Conservation (phyloP, 2,797 vertebrate genomes). For the Phoeniculus purpureus region DNA sequence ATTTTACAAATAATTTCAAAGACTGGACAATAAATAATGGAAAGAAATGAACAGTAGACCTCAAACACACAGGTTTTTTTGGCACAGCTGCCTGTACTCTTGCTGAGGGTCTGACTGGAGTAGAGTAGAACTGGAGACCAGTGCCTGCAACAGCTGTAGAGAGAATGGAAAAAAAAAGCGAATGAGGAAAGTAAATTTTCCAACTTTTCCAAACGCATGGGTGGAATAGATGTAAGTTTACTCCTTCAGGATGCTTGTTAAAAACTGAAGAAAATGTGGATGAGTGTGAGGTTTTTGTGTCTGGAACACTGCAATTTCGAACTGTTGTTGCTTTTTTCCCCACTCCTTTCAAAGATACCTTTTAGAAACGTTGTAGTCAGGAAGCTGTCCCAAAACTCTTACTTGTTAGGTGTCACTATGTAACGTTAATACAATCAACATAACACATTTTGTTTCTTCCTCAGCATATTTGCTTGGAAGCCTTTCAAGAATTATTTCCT, state of each 20-base stretch:
- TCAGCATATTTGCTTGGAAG: not conserved
- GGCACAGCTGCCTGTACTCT: not conserved
- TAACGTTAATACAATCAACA: not conserved
- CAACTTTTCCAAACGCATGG: not conserved
- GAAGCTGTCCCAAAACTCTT: not conserved
- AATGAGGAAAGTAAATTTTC: not conserved
- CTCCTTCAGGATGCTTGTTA: not conserved
- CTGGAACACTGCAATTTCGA: not conserved
- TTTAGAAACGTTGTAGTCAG: not conserved
- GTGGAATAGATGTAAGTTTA: not conserved
- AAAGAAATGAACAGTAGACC: not conserved
- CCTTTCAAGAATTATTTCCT: conserved; percentile 27
- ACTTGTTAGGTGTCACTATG: not conserved
- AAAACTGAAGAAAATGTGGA: not conserved
- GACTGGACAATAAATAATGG: not conserved
- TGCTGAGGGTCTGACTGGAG: not conserved
- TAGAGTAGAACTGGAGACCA: not conserved
- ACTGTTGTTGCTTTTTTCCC: rapidly evolving
- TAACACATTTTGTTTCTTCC: conserved; percentile 1
- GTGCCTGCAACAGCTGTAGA: not conserved
- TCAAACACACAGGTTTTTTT: not conserved
- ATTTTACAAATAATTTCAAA: not conserved
- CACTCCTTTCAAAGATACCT: not conserved
- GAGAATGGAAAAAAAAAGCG: no score
- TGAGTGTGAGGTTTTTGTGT: not conserved